These are phyloP conservation scores for Nemurella pictetii DNA, from an alignment of 2,888 invertebrate species.

Conservation along the genomic window DNA sequence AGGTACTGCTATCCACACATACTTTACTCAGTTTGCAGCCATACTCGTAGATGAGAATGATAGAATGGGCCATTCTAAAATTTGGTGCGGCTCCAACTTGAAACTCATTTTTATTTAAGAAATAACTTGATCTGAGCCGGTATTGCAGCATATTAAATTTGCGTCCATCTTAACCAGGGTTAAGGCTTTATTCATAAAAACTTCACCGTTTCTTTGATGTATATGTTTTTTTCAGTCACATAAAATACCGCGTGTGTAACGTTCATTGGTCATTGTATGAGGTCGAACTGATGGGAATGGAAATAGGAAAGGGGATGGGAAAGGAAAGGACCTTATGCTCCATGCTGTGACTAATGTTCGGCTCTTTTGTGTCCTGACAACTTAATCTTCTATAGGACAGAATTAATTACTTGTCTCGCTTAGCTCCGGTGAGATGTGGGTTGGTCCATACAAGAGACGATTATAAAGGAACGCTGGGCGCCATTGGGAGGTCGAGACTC, in stretches of 20 bases:
- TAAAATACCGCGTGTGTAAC: not conserved
- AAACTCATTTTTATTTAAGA: too few relatives aligned
- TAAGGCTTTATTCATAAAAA: not conserved
- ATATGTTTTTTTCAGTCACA: not conserved
- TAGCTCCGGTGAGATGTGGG: conserved; percentile 21
- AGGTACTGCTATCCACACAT: too few relatives aligned
- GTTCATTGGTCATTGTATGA: not conserved
- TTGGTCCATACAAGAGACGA: not conserved
- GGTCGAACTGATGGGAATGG: not conserved
- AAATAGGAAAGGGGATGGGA: not conserved
- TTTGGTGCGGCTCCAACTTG: too few relatives aligned
- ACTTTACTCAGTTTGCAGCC: too few relatives aligned
- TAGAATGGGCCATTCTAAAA: too few relatives aligned
- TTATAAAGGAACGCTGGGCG: not conserved
- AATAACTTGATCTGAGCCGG: too few relatives aligned
- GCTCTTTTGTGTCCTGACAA: conserved; percentile 38
- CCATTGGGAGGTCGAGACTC: not conserved
- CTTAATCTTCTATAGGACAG: conserved; percentile 35
- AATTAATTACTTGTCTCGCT: conserved; percentile 27
- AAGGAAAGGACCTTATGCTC: not conserved
- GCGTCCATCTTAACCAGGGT: not conserved
- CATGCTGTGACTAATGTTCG: conserved; percentile 35
- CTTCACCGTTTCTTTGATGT: not conserved
- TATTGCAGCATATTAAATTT: too few relatives aligned
- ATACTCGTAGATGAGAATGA: too few relatives aligned